These are phyloP conservation scores for Diuraphis noxia DNA, from an alignment of 1,140 invertebrate genomes.

Conservation along the genomic window DNA sequence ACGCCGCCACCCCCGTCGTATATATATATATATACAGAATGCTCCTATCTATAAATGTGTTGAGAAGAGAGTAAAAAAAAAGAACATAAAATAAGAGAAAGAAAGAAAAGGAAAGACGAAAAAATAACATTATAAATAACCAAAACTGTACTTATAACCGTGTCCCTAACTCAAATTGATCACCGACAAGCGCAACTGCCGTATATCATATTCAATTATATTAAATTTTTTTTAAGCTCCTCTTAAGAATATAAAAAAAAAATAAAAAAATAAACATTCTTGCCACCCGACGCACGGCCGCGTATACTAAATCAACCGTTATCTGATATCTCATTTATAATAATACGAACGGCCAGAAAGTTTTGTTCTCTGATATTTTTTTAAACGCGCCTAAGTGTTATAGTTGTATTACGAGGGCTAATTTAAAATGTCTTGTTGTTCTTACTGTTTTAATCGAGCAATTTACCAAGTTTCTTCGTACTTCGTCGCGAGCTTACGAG, in stretches of 20 bases:
- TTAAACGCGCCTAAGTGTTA: background rate
- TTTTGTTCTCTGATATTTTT: background rate
- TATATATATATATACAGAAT: background rate
- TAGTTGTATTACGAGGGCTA: background rate
- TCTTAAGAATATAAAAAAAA: background rate
- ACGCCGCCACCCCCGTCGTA: background rate
- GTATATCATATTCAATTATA: slow-evolving; percentile 43
- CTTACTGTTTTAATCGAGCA: background rate
- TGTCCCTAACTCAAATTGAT: slow-evolving; percentile 32
- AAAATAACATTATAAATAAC: slow-evolving; percentile 38
- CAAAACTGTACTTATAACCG: slow-evolving; percentile 35
- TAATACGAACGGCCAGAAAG: slow-evolving; percentile 11
- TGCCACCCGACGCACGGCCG: background rate
- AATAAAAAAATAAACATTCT: slow-evolving; percentile 1
- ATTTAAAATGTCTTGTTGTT: slow-evolving; percentile 19
- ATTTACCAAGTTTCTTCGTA: background rate
- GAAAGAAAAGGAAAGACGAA: background rate
- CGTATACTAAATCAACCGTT: background rate
- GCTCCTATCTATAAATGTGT: background rate
- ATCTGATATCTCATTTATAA: slow-evolving; percentile 39
- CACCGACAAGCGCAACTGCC: slow-evolving; percentile 28
- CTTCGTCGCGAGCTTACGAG: background rate
- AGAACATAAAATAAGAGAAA: background rate
- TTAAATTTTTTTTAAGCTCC: slow-evolving; percentile 8
- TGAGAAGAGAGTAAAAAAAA: background rate